Conservation (phyloP, 2,797 vertebrate genomes). For the Podarcis lilfordi region DNA sequence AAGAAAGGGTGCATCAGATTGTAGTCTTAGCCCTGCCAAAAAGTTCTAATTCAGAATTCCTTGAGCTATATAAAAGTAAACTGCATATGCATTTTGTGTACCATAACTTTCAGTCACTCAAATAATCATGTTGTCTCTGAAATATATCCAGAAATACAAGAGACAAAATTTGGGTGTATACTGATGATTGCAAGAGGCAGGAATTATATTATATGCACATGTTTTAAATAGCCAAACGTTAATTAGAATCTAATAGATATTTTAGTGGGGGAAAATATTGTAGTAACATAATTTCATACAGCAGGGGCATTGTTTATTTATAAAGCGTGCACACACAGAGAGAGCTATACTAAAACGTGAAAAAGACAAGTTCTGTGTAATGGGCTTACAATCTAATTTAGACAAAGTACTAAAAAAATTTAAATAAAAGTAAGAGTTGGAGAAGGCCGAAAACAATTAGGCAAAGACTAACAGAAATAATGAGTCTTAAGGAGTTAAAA, state of each 20-base stretch:
- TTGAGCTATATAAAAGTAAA: background rate
- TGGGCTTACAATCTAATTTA: conserved; percentile 24
- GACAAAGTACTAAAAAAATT: background rate
- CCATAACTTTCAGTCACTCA: background rate
- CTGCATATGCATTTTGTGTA: conserved; percentile 1
- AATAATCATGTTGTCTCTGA: background rate
- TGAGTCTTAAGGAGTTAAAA: background rate
- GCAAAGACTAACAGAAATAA: conserved; percentile 15
- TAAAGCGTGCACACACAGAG: conserved; percentile 56
- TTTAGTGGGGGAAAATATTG: conserved; percentile 29
- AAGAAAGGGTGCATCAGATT: background rate
- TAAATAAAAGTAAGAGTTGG: background rate
- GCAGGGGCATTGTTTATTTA: conserved; percentile 9
- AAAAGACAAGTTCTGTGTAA: background rate
- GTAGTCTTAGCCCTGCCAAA: background rate
- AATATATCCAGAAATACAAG: conserved; percentile 13
- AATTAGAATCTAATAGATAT: conserved; percentile 26
- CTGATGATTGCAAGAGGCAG: conserved; percentile 5
- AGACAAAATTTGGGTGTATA: background rate
- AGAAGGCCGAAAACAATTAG: conserved; percentile 14
- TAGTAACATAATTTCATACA: conserved; percentile 47
- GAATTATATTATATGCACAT: conserved; percentile 36
- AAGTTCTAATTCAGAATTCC: background rate
- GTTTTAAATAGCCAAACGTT: conserved; percentile 30
- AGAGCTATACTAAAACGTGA: conserved; percentile 11